Conservation (phyloP, 2,113 vertebrate species). For the Psephotus haematonotus region DNA sequence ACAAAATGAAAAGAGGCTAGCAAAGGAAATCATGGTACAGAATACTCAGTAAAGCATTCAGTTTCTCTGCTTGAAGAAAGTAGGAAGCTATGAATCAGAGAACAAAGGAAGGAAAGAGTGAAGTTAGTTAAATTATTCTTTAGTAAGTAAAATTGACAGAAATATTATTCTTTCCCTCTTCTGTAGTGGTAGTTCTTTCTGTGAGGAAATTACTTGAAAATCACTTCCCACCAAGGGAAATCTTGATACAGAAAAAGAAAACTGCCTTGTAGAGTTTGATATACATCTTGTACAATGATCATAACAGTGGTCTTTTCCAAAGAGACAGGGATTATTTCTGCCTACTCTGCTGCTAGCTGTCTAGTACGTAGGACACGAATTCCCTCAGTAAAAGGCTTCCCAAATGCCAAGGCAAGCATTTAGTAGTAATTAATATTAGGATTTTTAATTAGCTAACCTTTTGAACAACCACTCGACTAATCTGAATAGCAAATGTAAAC, state of each 20-base stretch:
- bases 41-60: neutral
- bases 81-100: neutral
- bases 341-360: neutral
- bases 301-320: neutral
- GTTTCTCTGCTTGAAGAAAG: neutral
- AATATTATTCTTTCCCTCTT: neutral
- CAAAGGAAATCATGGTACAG: neutral
- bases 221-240: neutral
- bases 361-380: neutral
- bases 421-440: neutral
- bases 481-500: neutral
- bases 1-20: neutral
- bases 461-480: neutral
- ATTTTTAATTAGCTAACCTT: neutral
- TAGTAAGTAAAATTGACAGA: neutral
- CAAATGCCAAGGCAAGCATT: neutral
- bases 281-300: neutral
- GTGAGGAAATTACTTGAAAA: neutral
- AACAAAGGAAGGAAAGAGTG: neutral
- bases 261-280: neutral
- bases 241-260: neutral
- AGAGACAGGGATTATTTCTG: neutral
- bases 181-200: neutral
- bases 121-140: neutral
- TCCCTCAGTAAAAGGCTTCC: neutral